Evolutionary conservation across 2,797 vertebrate species (phyloP).

Genomic region (Scolopax bukidnonensis): DNA sequence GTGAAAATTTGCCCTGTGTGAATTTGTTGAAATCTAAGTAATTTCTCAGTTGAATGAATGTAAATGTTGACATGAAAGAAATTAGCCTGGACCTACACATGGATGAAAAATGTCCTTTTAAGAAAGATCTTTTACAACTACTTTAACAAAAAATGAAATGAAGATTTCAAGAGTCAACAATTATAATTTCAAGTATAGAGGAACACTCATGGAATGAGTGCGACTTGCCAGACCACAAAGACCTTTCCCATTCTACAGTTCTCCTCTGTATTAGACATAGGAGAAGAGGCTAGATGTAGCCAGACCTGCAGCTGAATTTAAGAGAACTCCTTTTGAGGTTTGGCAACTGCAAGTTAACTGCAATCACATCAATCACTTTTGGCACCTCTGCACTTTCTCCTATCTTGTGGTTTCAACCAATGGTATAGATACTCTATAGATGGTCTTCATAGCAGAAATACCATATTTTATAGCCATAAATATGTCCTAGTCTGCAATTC

Average conservation of each 20-base stretch:
- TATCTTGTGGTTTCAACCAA: background rate
- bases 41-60: background rate
- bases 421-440: background rate
- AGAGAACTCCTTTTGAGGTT: background rate
- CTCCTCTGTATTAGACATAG: background rate
- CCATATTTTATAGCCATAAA: background rate
- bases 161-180: background rate
- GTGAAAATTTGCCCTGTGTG: background rate
- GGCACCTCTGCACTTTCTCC: fast-evolving
- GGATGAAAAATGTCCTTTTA: background rate
- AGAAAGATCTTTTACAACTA: background rate
- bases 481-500: background rate
- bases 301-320: background rate
- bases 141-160: background rate
- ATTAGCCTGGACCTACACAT: background rate
- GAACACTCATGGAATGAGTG: background rate
- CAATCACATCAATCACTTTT: background rate
- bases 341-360: background rate
- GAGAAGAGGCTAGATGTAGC: background rate
- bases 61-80: background rate
- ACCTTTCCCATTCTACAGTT: background rate
- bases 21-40: background rate
- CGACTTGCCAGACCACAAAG: background rate
- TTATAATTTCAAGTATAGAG: background rate
- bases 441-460: background rate